Conservation (phyloP, 2,797 vertebrate genomes). For the Chanos chanos region DNA sequence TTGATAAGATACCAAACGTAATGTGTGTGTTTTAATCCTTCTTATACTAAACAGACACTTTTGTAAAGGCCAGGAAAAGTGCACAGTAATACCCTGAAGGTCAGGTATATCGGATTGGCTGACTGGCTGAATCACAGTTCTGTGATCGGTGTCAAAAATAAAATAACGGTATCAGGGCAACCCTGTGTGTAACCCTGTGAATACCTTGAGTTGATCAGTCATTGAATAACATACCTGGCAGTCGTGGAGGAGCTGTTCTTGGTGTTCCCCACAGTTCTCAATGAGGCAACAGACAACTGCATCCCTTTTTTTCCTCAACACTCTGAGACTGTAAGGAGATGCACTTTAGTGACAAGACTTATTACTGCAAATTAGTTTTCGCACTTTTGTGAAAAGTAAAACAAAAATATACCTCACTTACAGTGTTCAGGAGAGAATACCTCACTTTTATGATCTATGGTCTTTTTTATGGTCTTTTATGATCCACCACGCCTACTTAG, state of each 20-base stretch:
- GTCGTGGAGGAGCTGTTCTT: not conserved
- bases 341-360: too few species aligned
- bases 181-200: not conserved
- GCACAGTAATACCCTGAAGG: too few species aligned
- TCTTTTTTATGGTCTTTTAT: too few species aligned
- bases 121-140: not conserved
- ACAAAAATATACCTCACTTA: not conserved
- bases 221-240: not conserved
- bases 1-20: too few species aligned
- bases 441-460: too few species aligned
- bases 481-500: too few species aligned
- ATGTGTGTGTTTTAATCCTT: too few species aligned
- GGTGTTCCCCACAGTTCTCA: not conserved
- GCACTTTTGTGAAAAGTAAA: not conserved
- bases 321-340: too few species aligned
- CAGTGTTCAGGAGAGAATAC: not conserved
- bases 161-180: too few species aligned
- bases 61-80: too few species aligned
- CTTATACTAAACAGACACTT: too few species aligned
- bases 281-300: not conserved
- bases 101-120: not conserved
- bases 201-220: not conserved
- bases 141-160: not conserved
- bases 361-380: too few species aligned
- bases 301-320: not conserved